Evolutionary conservation across 2,797 vertebrate species (phyloP).

Genomic region (Falco rusticolus): DNA sequence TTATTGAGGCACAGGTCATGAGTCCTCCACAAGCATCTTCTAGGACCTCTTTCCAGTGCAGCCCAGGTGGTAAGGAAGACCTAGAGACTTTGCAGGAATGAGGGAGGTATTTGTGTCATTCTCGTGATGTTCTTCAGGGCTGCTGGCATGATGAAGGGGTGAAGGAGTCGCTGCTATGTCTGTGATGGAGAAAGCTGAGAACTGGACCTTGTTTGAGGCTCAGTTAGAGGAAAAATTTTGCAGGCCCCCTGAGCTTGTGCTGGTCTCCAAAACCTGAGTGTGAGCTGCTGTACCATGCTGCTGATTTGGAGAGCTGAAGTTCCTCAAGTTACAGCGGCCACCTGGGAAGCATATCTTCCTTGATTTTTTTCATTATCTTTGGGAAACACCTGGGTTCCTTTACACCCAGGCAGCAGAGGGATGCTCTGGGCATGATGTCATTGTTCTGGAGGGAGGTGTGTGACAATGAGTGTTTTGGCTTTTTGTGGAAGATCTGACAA

Average conservation of each 20-base stretch:
- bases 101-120: neutral
- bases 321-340: neutral
- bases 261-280: neutral
- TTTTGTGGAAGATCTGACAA: neutral
- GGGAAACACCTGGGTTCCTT: neutral
- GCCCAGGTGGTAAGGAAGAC: neutral
- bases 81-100: neutral
- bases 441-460: neutral
- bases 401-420: neutral
- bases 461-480: neutral
- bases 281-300: neutral
- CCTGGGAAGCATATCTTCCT: neutral
- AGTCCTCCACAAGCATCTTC: neutral
- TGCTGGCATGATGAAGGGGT: fast-evolving
- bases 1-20: neutral
- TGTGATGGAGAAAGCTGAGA: neutral
- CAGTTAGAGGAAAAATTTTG: neutral
- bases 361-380: neutral
- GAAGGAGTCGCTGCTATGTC: neutral
- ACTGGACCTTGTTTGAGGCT: neutral
- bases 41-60: neutral
- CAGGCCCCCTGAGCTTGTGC: neutral
- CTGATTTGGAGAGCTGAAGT: neutral
- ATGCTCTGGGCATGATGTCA: neutral
- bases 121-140: neutral